phyloP scores from a whole-genome alignment of 2,797 vertebrate genomes.

The Thunnus albacares region DNA sequence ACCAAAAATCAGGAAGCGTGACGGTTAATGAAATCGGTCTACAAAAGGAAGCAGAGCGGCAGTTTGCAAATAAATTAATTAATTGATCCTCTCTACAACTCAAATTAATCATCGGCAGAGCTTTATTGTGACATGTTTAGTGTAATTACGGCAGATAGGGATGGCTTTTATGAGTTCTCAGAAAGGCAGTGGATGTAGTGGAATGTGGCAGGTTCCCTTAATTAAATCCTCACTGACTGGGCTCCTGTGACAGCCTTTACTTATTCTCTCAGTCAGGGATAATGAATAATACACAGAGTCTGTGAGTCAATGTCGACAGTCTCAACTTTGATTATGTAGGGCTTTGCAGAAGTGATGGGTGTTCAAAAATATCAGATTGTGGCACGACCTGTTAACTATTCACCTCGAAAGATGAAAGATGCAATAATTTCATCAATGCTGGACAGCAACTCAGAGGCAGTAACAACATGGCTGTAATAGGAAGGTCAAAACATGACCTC shows the following conservation, averaged over 20 bases:
- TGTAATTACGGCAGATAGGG: conserved; percentile 81
- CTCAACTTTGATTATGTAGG: conserved; percentile 67
- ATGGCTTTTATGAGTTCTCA: conserved; percentile 80
- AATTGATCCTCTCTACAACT: conserved; percentile 78
- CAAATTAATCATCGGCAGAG: conserved; percentile 78
- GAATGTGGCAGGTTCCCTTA: conserved; percentile 83
- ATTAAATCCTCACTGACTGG: conserved; percentile 82
- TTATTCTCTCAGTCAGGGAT: conserved; percentile 81
- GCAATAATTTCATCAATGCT: conserved; percentile 34
- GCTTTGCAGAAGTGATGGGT: conserved; percentile 48
- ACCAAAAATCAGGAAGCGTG: conserved; percentile 63
- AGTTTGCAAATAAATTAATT: conserved; percentile 78
- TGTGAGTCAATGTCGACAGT: conserved; percentile 67
- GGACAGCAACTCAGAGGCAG: not conserved
- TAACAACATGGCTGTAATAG: conserved; percentile 13
- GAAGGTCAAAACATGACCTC: conserved; percentile 9
- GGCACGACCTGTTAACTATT: conserved; percentile 38
- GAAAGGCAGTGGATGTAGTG: conserved; percentile 79
- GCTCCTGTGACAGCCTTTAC: conserved; percentile 82
- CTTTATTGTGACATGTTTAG: conserved; percentile 82
- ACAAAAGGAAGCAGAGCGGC: conserved; percentile 58
- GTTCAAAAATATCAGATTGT: conserved; percentile 47
- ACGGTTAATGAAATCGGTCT: conserved; percentile 72
- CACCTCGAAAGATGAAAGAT: conserved; percentile 24
- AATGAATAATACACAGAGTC: conserved; percentile 81